A percentile compares a stretch with the other conserved stretches of the same genome.
phyloP scores from a whole-genome alignment of 2,888 invertebrate species.

The Polydrusus tereticollis region DNA sequence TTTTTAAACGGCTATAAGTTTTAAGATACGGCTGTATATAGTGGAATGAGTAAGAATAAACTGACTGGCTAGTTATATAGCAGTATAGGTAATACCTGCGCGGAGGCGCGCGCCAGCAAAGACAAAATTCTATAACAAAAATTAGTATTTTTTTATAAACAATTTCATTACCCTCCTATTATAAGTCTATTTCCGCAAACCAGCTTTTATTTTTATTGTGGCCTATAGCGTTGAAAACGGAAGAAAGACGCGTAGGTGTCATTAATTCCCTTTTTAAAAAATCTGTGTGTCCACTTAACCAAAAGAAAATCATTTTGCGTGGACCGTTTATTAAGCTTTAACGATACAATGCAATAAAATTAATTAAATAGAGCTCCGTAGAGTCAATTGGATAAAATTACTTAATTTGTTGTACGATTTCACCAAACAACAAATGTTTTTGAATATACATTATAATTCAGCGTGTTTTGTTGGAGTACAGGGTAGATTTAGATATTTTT shows the following conservation, averaged over 20 bases:
- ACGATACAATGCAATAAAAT: conserved; percentile 18
- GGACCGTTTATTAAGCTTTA: neutral
- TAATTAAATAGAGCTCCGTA: conserved; percentile 25
- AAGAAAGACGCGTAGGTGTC: neutral
- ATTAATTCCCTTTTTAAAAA: neutral
- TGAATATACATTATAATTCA: no score
- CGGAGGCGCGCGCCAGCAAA: conserved; percentile 28
- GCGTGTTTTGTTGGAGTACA: no score
- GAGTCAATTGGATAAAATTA: conserved; percentile 16
- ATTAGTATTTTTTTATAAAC: neutral
- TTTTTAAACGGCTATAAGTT: conserved; percentile 34
- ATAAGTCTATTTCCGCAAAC: neutral
- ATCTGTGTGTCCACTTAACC: neutral
- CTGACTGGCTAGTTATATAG: conserved; percentile 53
- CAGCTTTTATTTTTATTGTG: neutral
- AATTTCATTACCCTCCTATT: neutral
- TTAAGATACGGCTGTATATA: conserved; percentile 35
- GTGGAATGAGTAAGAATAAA: conserved; percentile 52
- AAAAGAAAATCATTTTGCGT: neutral
- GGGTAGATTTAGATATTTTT: no score
- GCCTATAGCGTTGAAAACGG: neutral
- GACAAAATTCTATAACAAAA: neutral
- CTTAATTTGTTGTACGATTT: neutral
- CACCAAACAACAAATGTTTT: neutral
- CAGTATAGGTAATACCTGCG: conserved; percentile 47